phyloP scores from a whole-genome alignment of 64 coral and sea anemone species.

The Cladopsammia gracilis region DNA sequence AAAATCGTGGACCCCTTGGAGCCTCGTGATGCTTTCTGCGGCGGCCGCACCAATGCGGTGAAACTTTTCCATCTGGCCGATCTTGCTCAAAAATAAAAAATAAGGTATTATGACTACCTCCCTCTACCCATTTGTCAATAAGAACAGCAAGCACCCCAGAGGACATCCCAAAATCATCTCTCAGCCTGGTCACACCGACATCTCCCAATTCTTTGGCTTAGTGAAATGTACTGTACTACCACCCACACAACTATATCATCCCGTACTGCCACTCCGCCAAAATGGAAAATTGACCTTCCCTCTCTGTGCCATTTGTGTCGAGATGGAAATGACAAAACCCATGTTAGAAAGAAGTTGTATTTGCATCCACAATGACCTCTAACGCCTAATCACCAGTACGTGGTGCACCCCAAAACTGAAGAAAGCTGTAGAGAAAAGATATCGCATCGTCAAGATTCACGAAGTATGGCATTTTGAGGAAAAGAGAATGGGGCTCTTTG shows the following conservation, averaged over 20 bases:
- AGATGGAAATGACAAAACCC: background rate
- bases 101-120: no score
- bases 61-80: background rate
- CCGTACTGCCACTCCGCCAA: background rate
- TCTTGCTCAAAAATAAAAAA: no score
- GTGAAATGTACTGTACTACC: background rate
- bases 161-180: background rate
- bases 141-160: background rate
- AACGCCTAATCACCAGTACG: background rate
- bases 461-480: no score
- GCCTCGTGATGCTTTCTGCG: constrained; percentile 1
- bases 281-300: background rate
- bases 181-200: background rate
- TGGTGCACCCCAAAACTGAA: background rate
- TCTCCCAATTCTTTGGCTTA: background rate
- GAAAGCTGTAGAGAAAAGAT: no score
- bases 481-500: no score
- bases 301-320: background rate
- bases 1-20: background rate
- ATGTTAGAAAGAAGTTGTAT: background rate
- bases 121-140: background rate
- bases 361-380: background rate
- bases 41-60: background rate
- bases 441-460: no score
- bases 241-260: background rate